These are phyloP conservation scores for Watsonalla cultraria DNA, from an alignment of 2,888 invertebrate genomes.

Conservation along the genomic window DNA sequence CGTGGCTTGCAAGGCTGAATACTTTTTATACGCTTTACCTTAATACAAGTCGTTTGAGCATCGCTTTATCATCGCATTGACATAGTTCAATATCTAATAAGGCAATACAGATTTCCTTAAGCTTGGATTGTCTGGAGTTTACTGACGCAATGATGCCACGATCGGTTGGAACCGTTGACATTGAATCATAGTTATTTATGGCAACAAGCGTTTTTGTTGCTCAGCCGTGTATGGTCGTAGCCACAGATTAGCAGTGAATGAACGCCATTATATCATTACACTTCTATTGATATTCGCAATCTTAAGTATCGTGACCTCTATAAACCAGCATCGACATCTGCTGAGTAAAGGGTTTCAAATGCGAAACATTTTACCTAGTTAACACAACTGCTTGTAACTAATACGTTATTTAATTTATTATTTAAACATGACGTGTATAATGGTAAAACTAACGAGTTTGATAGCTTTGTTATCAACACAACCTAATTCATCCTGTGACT, in stretches of 20 bases:
- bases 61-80: conserved; percentile 3
- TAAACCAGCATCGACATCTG: conserved; percentile 27
- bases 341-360: not conserved
- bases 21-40: conserved; percentile 28
- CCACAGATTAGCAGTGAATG: conserved; percentile 54
- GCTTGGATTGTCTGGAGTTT: conserved; percentile 8
- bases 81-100: not conserved
- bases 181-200: conserved; percentile 73
- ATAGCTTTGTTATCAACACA: conserved; percentile 31
- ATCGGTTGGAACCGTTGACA: conserved; percentile 50
- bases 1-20: conserved; percentile 34
- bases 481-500: conserved; percentile 32
- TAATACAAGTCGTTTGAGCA: conserved; percentile 6
- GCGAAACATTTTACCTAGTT: not conserved
- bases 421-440: not conserved
- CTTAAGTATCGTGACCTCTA: conserved; percentile 17
- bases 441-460: conserved; percentile 24
- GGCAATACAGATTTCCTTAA: conserved; percentile 7
- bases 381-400: not conserved
- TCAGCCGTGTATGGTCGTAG: conserved; percentile 42
- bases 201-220: conserved; percentile 54
- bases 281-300: conserved; percentile 33
- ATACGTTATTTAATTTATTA: conserved; percentile 7
- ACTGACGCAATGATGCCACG: conserved; percentile 36
- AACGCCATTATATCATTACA: conserved; percentile 46